Conservation (phyloP, 2,888 invertebrate genomes). For the Tenthredo distinguenda region DNA sequence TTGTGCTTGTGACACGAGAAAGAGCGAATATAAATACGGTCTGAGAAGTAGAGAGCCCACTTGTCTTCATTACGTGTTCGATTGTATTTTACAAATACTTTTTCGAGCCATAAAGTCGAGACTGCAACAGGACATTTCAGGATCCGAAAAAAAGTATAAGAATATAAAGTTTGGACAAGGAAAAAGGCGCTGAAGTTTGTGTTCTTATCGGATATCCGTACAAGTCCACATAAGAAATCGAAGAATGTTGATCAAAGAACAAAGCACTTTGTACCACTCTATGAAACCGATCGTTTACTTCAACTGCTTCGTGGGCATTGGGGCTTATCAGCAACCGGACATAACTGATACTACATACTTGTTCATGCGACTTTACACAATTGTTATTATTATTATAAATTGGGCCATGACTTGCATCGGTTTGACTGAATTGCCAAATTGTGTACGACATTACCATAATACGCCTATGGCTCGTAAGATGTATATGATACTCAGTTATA, state of each 20-base stretch:
- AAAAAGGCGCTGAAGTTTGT: background rate
- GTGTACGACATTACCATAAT: background rate
- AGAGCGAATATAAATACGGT: no score
- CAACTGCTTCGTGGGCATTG: constrained; percentile 4
- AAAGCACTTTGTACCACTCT: background rate
- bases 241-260: background rate
- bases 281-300: background rate
- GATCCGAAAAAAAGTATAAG: no score
- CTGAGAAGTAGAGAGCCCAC: no score
- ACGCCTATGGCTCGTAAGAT: background rate
- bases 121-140: background rate
- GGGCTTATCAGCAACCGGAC: background rate
- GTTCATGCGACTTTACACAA: background rate
- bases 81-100: no score
- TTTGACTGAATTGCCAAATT: background rate
- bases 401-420: background rate
- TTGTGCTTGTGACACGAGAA: no score
- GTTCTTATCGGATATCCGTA: background rate
- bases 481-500: background rate
- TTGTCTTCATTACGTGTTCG: no score
- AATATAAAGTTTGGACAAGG: background rate
- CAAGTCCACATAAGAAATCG: background rate
- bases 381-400: background rate
- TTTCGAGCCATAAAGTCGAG: no score
- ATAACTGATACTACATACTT: background rate